Evolutionary conservation across 2,797 vertebrate species (phyloP), one percentile per base, ranked within the genome.

Genomic region (Eulemur rubriventer): DNA sequence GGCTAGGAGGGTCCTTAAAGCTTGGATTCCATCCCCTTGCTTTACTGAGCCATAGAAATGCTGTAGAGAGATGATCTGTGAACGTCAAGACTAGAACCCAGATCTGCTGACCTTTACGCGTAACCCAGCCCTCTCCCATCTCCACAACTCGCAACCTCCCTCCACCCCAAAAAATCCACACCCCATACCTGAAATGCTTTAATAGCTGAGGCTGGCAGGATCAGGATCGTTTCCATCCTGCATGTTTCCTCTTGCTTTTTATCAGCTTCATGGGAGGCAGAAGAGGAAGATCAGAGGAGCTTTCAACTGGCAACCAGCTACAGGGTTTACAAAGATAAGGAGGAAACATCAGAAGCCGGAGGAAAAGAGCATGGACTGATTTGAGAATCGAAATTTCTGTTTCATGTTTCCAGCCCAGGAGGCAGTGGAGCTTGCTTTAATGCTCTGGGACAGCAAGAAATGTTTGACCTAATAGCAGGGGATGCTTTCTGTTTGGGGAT

Each of bases 261-360:
- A 96, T 89, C 83, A 67, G 33, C 72, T 55, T 95, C 67, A 28
- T 6, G n/a, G 94, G 86, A 92, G 70, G 46, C 46, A 91, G 65
- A 55, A 76, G 65, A 78, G 70, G 65, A 78, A 91, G 84, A 86
- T 70, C 43, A 84, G 80, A 70, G 69, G 63, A 6, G 1, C 17
- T 86, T 82, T 81, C 38, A n/a, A n/a, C 57, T 33, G 57, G 48
- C 67, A 63, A 24, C 35, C 2, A 28, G 52, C 41, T 65, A 87
- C 70, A 73, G 91, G 59, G 7, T 67, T 95, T 69, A n/a, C 79
- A 30, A 30, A 94, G 92, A 55, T 41, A 35, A 83, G 69, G 52
- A 93, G 46, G 52, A 67, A 57, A 35, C 65, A 82, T 86, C 83
- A 89, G 95, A 75, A 61, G 24, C 33, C 18, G 4, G 30, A 35